A percentile compares a stretch with the other conserved stretches of the same genome.
phyloP scores from a whole-genome alignment of 92 coral and sea anemone species.

The Palythoa heliodiscus region DNA sequence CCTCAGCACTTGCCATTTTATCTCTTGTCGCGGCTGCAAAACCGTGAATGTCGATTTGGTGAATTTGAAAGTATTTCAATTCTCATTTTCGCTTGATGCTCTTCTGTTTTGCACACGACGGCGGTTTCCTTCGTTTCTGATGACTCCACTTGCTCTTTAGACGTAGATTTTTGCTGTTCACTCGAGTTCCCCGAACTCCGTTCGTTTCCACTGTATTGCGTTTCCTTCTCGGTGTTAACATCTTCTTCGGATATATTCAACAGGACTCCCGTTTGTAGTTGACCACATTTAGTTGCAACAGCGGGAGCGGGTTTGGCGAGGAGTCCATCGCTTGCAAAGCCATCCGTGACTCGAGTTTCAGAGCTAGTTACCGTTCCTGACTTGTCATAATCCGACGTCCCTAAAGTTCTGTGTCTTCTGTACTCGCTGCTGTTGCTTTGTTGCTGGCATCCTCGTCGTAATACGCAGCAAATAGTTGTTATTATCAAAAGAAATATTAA shows the following conservation, averaged over 20 bases:
- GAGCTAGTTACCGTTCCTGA: constrained; percentile 72
- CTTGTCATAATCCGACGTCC: constrained; percentile 61
- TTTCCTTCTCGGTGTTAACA: not conserved
- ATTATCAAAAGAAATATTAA: constrained; percentile 60
- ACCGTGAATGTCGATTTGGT: constrained; percentile 29
- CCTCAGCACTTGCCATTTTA: not conserved
- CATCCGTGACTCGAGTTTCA: constrained; percentile 65
- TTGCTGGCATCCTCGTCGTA: constrained; percentile 66
- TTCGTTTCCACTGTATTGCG: no score
- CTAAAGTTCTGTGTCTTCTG: constrained; percentile 52
- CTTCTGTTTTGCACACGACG: not conserved
- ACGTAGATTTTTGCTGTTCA: not conserved
- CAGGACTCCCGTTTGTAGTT: constrained; percentile 4
- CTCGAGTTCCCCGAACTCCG: constrained; percentile 5
- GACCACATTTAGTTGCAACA: constrained; percentile 1
- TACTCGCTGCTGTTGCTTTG: constrained; percentile 51
- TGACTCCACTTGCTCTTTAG: not conserved
- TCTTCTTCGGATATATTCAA: constrained; percentile 36
- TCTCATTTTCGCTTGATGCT: not conserved
- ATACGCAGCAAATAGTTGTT: constrained; percentile 63
- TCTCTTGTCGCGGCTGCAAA: not conserved
- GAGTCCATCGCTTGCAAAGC: constrained; percentile 47
- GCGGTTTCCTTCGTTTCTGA: not conserved
- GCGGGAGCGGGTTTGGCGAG: constrained; percentile 20
- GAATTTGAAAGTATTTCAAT: constrained; percentile 14